phyloP scores from a whole-genome alignment of 2,113 vertebrate species.

The Cebidichthys violaceus region DNA sequence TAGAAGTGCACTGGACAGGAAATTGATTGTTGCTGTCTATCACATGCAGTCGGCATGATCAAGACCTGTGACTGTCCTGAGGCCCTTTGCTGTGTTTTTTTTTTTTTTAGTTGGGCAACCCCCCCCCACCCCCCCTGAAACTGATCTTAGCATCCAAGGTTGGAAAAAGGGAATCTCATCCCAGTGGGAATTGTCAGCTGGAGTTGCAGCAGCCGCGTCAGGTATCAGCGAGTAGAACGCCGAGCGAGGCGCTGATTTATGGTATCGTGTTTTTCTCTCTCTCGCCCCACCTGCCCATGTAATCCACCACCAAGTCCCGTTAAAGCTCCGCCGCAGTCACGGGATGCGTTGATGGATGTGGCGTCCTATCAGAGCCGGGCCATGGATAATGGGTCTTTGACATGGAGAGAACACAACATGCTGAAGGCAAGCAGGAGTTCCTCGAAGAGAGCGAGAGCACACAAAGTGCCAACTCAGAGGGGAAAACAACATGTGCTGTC shows the following conservation, averaged over 20 bases:
- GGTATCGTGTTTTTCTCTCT: conserved; percentile 20
- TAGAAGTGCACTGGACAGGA: conserved; percentile 20
- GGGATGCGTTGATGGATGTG: conserved; percentile 38
- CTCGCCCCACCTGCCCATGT: conserved; percentile 18
- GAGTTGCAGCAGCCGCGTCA: conserved; percentile 39
- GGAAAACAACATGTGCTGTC: conserved; percentile 21
- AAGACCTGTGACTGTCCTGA: conserved; percentile 8
- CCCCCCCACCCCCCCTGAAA: conserved; percentile 24
- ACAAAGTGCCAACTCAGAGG: conserved; percentile 49
- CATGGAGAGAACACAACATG: conserved; percentile 23
- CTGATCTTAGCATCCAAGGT: conserved; percentile 26
- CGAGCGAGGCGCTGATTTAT: conserved; percentile 43
- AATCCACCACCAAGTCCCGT: conserved; percentile 7
- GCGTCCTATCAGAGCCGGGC: not conserved
- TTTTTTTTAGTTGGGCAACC: conserved; percentile 12
- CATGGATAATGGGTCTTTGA: conserved; percentile 37
- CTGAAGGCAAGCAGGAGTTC: conserved; percentile 28
- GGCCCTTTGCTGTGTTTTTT: not conserved
- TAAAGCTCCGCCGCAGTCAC: conserved; percentile 7
- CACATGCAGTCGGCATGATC: not conserved
- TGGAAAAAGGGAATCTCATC: conserved; percentile 32
- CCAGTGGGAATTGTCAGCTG: conserved; percentile 48
- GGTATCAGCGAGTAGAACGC: not conserved
- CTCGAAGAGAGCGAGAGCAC: conserved; percentile 18
- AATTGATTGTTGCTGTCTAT: not conserved